phyloP scores from a whole-genome alignment of 2,888 invertebrate species.

The Andrena dorsata region DNA sequence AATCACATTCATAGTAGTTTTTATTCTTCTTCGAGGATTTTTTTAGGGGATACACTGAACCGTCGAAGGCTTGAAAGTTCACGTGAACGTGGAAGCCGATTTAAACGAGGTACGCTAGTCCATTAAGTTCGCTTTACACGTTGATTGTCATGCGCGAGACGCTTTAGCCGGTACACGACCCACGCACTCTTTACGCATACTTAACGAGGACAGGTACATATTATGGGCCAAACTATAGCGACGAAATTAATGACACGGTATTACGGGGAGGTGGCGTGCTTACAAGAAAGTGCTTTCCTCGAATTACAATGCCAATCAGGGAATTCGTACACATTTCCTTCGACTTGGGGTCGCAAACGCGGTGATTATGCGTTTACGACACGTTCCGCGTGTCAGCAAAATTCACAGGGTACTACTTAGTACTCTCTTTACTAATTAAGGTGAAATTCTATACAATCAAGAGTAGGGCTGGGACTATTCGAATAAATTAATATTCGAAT shows the following conservation, averaged over 20 bases:
- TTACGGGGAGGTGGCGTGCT: slow-evolving; percentile 32
- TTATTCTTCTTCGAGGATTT: background rate
- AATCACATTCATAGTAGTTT: background rate
- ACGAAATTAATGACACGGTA: slow-evolving; percentile 61
- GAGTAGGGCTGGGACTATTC: no score
- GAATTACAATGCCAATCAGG: slow-evolving; percentile 35
- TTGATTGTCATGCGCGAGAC: slow-evolving; percentile 68
- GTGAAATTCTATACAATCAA: no score
- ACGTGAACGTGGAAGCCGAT: slow-evolving; percentile 58
- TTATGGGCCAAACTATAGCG: slow-evolving; percentile 61
- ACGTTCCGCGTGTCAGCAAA: background rate
- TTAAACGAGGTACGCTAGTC: slow-evolving; percentile 56
- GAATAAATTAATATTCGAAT: no score
- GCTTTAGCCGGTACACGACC: slow-evolving; percentile 67
- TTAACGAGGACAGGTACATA: slow-evolving; percentile 68
- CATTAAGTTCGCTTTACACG: slow-evolving; percentile 61
- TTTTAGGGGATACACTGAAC: background rate
- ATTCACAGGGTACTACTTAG: background rate
- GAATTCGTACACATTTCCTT: background rate
- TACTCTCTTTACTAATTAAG: background rate
- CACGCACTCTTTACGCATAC: slow-evolving; percentile 70
- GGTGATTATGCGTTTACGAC: background rate
- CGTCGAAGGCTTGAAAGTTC: slow-evolving; percentile 46
- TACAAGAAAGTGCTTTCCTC: slow-evolving; percentile 16
- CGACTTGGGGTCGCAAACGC: background rate